Percentiles rank a stretch among this genome's conserved stretches.
Conservation (phyloP, 2,797 vertebrate species). For the Gymnothorax javanicus region DNA sequence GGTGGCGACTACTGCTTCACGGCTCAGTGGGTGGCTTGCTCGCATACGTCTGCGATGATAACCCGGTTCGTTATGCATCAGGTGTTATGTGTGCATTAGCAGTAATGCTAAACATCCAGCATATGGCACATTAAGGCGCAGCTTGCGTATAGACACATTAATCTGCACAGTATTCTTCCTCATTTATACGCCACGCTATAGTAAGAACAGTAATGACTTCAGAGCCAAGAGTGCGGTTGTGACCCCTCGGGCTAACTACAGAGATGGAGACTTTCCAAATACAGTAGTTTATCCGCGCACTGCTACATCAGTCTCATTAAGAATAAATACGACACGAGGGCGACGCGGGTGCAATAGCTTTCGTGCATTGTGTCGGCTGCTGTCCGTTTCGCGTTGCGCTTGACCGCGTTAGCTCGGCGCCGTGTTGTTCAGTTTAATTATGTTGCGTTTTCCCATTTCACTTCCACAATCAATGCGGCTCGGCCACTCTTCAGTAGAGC, state of each 20-base stretch:
- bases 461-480: neutral
- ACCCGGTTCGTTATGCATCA: neutral
- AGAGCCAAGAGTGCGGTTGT: neutral
- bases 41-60: neutral
- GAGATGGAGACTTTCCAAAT: neutral
- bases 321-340: neutral
- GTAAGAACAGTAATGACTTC: neutral
- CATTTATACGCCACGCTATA: neutral
- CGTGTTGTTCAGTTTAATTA: neutral
- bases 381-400: neutral
- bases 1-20: too few species aligned
- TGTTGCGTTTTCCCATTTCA: neutral
- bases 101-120: neutral
- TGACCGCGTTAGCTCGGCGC: neutral
- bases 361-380: neutral
- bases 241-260: neutral
- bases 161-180: neutral
- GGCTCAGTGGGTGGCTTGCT: neutral
- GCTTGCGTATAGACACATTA: neutral
- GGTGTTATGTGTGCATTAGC: neutral
- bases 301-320: neutral
- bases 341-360: neutral
- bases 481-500: neutral
- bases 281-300: neutral
- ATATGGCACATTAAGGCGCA: neutral